These are phyloP conservation scores for Sula dactylatra DNA, from an alignment of 2,113 vertebrate genomes.

Conservation along the genomic window DNA sequence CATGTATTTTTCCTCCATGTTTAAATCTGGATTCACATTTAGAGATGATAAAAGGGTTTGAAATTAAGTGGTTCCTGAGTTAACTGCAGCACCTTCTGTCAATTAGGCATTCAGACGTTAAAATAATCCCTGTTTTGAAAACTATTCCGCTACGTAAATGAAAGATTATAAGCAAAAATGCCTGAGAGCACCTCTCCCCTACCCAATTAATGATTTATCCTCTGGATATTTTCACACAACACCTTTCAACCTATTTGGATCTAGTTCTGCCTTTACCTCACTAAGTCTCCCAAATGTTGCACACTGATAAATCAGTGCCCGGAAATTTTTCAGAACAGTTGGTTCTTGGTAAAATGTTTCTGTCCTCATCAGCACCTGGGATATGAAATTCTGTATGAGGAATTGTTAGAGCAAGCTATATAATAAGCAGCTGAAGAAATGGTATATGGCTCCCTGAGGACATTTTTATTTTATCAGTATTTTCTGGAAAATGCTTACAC, in stretches of 20 bases:
- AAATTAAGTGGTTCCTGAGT: neutral
- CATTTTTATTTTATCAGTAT: neutral
- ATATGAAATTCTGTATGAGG: neutral
- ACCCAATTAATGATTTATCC: neutral
- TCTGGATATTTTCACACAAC: neutral
- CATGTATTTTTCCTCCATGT: neutral
- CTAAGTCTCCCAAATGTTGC: neutral
- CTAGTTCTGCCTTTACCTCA: neutral
- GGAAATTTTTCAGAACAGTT: neutral
- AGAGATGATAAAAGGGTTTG: conserved; percentile 22
- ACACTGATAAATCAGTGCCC: neutral
- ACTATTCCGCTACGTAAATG: conserved; percentile 12
- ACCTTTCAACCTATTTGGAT: neutral
- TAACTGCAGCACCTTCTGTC: conserved; percentile 41
- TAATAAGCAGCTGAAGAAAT: neutral
- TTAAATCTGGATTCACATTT: conserved; percentile 36
- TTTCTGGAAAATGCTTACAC: neutral
- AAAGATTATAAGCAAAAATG: neutral
- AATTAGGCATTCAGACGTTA: conserved; percentile 13
- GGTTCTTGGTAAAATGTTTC: neutral
- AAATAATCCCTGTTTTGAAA: conserved; percentile 34
- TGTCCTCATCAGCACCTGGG: neutral
- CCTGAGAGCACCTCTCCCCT: neutral
- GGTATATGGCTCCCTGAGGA: neutral
- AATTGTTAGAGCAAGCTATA: neutral